Base-by-base conservation (phyloP, 2,888 invertebrate genomes). In the Actias luna region DNA sequence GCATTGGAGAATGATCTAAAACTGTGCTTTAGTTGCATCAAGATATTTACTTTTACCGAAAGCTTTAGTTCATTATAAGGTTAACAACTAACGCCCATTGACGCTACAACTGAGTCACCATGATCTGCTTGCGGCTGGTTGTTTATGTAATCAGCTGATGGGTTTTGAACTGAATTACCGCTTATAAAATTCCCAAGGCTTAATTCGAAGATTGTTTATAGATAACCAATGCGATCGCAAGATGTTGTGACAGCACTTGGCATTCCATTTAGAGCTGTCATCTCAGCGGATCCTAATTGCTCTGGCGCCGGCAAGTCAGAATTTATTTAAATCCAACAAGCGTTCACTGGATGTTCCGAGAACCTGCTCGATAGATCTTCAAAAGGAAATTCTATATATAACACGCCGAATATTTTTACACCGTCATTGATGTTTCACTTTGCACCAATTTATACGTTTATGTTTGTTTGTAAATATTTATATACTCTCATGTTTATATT, bases 261-360 rank as follows among this genome's bases (percentile, higher is more conserved):
- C 64, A 63, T 68, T 66, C 64, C 66, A 70, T 69, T 69, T 33
- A 64, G 59, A 64, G 64, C 66, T 69, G 69, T 67, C 70, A 68
- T 65, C 58, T 60, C 71, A 68, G 66, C 68, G 69, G 72, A 79
- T 75, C 70, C 78, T 80, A 82, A 83, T 83, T 83, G 78, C 79
- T 62, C 12, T 64, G 82, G 82, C 83, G 82, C 83, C 83, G 69
- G 62, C 65, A 55, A 55, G 66, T 68, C 64, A 61, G 60, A 63
- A 58, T 59, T 57, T 58, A 62, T 63, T 46, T 63, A 63, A 65
- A 63, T 61, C 52, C 36, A 29, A 55, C 55, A 27, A 55, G n/a
- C 55, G 55, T 46, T 35, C 50, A 18, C 60, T 50, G 46, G 42
- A 58, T 63, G 57, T 70, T 72, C 70, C 65, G 58, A 64, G 71